Evolutionary conservation across 2,888 invertebrate genomes (phyloP), one percentile per base, ranked within the genome.

Genomic region (Perdita meconis): DNA sequence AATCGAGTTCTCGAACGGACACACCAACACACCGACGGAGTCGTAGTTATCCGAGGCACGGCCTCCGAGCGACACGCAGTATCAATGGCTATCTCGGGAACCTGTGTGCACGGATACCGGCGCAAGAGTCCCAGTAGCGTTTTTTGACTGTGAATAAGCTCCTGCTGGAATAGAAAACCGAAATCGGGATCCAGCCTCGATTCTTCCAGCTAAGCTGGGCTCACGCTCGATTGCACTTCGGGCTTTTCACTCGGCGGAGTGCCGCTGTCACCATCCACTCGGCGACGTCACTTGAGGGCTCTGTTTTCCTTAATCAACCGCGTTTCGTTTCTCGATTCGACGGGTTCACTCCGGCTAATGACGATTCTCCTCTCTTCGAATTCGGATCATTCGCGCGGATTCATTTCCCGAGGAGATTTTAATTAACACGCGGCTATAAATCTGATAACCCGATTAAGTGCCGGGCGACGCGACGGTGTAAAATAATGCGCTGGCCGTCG

Each of bases 31-130:
- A 36, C 38, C n/a, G 0, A 22, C 22, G 16, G 66, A 67, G 38
- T 47, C 68, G 79, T 84, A 59, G 74, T 84, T 84, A 81, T 70
- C 72, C 65, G 61, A 81, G 67, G 72, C 70, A 53, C 65, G 70
- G 67, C 70, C 60, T 55, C 66, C 56, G 60, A 74, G 71, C 69
- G 69, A 65, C 75, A 60, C 67, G 65, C 59, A 50, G 64, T 84
- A 84, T 81, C 81, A 78, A 84, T 83, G 78, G 60, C 65, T 74
- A 78, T 81, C 76, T 71, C 47, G 59, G 24, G 66, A 76, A 78
- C 71, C 61, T 73, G 76, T 69, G 65, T 75, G 72, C 68, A 80
- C 50, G 70, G 60, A 65, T 65, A 72, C 68, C 64, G 84, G 80
- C 67, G 81, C 71, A 40, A 61, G 65, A 67, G 60, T 57, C 26